These are phyloP conservation scores for Ophonus ardosiacus DNA, from an alignment of 2,888 invertebrate species.

Conservation along the genomic window DNA sequence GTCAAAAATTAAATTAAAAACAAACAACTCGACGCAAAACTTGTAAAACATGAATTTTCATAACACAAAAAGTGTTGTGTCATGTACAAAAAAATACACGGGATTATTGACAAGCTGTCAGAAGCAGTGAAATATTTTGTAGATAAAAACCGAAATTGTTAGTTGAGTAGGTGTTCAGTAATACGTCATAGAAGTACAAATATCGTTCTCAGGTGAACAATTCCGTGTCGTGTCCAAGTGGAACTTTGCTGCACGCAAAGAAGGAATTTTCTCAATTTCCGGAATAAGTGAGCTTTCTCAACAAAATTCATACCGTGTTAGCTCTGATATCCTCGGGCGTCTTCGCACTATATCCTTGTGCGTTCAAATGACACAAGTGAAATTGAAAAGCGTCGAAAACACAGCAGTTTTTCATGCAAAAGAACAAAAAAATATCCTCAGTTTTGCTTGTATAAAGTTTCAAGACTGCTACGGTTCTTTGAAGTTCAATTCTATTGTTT, in stretches of 20 bases:
- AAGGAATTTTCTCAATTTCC: slow-evolving; percentile 37
- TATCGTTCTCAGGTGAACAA: slow-evolving; percentile 11
- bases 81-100: slow-evolving; percentile 1
- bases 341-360: slow-evolving; percentile 7
- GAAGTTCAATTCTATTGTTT: slow-evolving; percentile 36
- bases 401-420: slow-evolving; percentile 40
- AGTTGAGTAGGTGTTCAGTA: too few species aligned
- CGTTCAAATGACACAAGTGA: slow-evolving; percentile 43
- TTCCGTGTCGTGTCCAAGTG: slow-evolving; percentile 13
- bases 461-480: slow-evolving; percentile 19
- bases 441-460: slow-evolving; percentile 38
- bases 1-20: slow-evolving; percentile 16
- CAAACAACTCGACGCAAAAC: not conserved
- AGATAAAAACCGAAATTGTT: not conserved
- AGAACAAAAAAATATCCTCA: slow-evolving; percentile 34
- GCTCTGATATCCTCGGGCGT: slow-evolving; percentile 29
- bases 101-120: slow-evolving; percentile 13
- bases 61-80: not conserved
- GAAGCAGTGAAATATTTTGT: not conserved
- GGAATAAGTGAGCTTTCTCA: slow-evolving; percentile 17
- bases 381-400: slow-evolving; percentile 29
- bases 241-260: slow-evolving; percentile 4
- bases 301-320: slow-evolving; percentile 22
- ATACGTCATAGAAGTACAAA: slow-evolving; percentile 1
- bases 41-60: slow-evolving; percentile 5